Base-by-base conservation (phyloP, 2,888 invertebrate genomes). In the Orgyia antiqua region DNA sequence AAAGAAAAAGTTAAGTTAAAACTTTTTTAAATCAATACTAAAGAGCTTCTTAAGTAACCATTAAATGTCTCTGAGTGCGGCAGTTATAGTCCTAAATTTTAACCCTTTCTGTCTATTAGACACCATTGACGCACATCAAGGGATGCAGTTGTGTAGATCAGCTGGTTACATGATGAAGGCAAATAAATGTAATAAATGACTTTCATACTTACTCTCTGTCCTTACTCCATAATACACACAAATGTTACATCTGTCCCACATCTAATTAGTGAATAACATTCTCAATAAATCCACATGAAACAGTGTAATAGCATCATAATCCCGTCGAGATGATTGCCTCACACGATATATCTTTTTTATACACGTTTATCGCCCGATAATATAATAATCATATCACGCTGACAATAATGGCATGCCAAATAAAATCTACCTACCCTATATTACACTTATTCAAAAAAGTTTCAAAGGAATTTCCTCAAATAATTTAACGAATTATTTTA, bases 361-460 rank as follows among this genome's bases (percentile, higher is more conserved):
- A 61, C 56, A 62, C 79, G 72, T 82, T 82, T 83, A 82, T 82
- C 79, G 80, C 75, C 76, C 68, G 77, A 75, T 82, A 83, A 83
- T 82, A 80, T 79, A 80, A 82, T 82, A 83, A 83, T 83, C 79
- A 77, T 78, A 82, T 79, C 77, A 76, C 65, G 66, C 78, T 75
- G 76, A 79, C 79, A 78, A 80, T 82, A 80, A 82, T 79, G 77
- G 78, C 70, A 78, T 72, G 77, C 78, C 78, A 79, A 82, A 82
- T 80, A 82, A 80, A 83, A 78, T 77, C 70, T 72, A 80, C 78
- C 78, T 79, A 78, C 78, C 77, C 75, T 61, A 68, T 66, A 68
- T 66, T 69, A 66, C 61, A 63, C 59, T 55, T 62, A 50, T 44
- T 48, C 40, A 35, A 38, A 19, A 33, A 60, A 53, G 54, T 51